Conservation (phyloP, 2,113 vertebrate species). For the Ptychochromis oligacanthus region DNA sequence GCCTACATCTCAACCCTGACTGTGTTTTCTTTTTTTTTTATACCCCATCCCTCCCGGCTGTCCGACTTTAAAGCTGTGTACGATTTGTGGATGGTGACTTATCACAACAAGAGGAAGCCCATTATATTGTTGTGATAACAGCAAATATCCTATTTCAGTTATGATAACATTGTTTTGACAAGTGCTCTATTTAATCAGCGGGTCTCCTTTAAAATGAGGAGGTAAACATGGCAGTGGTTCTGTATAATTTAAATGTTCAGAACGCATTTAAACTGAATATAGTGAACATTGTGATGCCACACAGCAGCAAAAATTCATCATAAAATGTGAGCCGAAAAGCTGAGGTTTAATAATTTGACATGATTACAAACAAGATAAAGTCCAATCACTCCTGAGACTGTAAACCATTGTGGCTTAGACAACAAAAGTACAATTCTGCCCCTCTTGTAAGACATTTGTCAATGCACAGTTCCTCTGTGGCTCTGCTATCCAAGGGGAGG, state of each 20-base stretch:
- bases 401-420: conserved; percentile 5
- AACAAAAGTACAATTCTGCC: conserved; percentile 6
- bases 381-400: background rate
- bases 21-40: no score
- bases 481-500: conserved; percentile 38
- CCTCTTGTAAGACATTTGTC: conserved; percentile 36
- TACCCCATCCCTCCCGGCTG: background rate
- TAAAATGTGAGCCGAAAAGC: conserved; percentile 7
- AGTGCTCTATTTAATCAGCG: conserved; percentile 15
- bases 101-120: conserved; percentile 63
- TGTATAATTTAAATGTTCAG: conserved; percentile 2
- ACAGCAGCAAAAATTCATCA: background rate
- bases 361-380: background rate
- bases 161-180: conserved; percentile 64
- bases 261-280: background rate
- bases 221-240: conserved; percentile 25
- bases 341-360: background rate
- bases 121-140: conserved; percentile 51
- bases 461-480: conserved; percentile 38
- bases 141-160: conserved; percentile 35
- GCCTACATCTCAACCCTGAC: conserved; percentile 49
- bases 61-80: conserved; percentile 46
- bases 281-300: background rate
- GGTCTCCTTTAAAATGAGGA: conserved; percentile 14
- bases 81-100: conserved; percentile 17